These are phyloP conservation scores for Pseudomyrmex cubaensis DNA, from an alignment of 1,140 invertebrate genomes.

Conservation along the genomic window DNA sequence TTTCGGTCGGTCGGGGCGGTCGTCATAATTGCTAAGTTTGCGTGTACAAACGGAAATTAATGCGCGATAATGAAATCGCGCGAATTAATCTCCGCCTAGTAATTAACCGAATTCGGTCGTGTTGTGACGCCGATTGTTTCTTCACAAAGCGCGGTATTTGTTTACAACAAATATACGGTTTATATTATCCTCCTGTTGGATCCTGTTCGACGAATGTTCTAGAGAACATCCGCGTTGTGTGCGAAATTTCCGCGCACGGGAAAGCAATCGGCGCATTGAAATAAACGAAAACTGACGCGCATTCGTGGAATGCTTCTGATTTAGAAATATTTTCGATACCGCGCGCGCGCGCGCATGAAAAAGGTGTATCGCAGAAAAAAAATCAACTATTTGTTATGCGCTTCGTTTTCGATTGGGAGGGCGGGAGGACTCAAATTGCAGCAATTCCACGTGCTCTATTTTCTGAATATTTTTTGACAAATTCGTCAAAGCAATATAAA, in stretches of 20 bases:
- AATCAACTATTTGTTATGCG: constrained; percentile 51
- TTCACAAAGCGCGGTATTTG: not conserved
- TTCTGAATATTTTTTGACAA: constrained; percentile 52
- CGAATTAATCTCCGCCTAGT: constrained; percentile 28
- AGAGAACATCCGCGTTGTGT: constrained; percentile 10
- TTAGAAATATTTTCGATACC: constrained; percentile 57
- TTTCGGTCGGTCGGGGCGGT: too few species aligned
- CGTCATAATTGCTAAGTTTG: constrained; percentile 25
- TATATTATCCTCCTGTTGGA: not conserved
- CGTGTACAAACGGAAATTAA: constrained; percentile 27
- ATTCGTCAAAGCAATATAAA: constrained; percentile 54
- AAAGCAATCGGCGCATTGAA: constrained; percentile 23
- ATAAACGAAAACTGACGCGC: constrained; percentile 56
- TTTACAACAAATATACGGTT: constrained; percentile 23
- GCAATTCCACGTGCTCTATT: constrained; percentile 45
- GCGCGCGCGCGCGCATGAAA: not conserved
- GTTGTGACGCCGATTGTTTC: not conserved
- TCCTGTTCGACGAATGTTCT: constrained; percentile 11
- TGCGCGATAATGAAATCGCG: not conserved
- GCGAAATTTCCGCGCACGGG: not conserved
- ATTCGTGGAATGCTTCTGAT: constrained; percentile 58
- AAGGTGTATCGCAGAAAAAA: constrained; percentile 28
- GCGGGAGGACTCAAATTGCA: constrained; percentile 32
- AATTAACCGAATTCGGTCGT: constrained; percentile 16
- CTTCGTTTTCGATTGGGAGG: not conserved